phyloP scores from a whole-genome alignment of 2,113 vertebrate genomes.

The Trinectes maculatus region DNA sequence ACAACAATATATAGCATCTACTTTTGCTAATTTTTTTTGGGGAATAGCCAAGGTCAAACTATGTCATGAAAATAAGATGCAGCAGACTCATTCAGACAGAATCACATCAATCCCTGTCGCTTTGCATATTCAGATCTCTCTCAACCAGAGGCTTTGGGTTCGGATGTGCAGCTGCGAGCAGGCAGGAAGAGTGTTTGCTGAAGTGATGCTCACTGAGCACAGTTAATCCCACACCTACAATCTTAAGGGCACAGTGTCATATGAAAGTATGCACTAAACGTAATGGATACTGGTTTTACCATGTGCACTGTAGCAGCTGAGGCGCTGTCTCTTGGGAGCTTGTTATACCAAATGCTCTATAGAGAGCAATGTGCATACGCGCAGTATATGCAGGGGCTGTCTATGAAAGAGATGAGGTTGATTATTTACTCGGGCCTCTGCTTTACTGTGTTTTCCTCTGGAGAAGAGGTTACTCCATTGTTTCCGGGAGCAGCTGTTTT shows the following conservation, averaged over 20 bases:
- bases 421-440: constrained; percentile 37
- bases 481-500: constrained; percentile 63
- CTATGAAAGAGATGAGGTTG: constrained; percentile 41
- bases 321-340: constrained; percentile 29
- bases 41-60: constrained; percentile 51
- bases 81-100: constrained; percentile 22
- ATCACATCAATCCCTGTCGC: constrained; percentile 18
- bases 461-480: constrained; percentile 37
- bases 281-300: constrained; percentile 46
- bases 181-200: too few species aligned
- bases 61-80: constrained; percentile 4
- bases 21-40: too few species aligned
- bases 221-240: constrained; percentile 42
- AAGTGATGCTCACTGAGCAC: too few species aligned
- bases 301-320: constrained; percentile 39
- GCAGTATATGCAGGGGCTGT: constrained; percentile 32
- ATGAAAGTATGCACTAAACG: constrained; percentile 37
- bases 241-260: constrained; percentile 42
- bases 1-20: too few species aligned
- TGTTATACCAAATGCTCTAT: constrained; percentile 42
- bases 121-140: constrained; percentile 18
- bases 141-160: too few species aligned
- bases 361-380: constrained; percentile 26
- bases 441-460: constrained; percentile 23
- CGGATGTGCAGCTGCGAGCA: too few species aligned